Evolutionary conservation across 2,797 vertebrate genomes (phyloP).

Genomic region (Notolepis coatsorum): DNA sequence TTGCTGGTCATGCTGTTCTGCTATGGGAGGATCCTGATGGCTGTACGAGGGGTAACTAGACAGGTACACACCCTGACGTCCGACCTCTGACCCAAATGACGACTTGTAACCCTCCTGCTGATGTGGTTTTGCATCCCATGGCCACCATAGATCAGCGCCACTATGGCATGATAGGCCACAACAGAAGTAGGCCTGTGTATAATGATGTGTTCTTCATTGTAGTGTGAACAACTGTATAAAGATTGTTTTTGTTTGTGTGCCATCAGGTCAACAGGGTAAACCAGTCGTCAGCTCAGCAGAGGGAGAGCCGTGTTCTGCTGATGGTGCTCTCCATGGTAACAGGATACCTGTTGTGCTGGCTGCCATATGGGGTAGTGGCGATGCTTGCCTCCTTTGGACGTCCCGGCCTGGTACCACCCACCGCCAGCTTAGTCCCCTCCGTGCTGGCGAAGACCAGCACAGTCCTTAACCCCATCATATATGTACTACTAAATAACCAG

Average conservation of each 20-base stretch:
- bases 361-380: conserved; percentile 75
- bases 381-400: conserved; percentile 72
- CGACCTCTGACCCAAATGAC: not conserved
- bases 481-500: conserved; percentile 78
- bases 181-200: too few species aligned
- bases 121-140: not conserved
- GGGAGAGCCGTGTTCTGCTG: conserved; percentile 55
- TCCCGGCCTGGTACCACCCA: conserved; percentile 62
- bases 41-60: conserved; percentile 62
- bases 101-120: too few species aligned
- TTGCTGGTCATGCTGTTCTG: conserved; percentile 79
- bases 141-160: too few species aligned
- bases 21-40: conserved; percentile 76
- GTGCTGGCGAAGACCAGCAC: conserved; percentile 81
- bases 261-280: conserved; percentile 39
- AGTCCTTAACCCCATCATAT: conserved; percentile 77
- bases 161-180: too few species aligned
- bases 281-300: conserved; percentile 22
- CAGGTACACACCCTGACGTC: not conserved
- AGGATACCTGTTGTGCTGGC: conserved; percentile 80
- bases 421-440: conserved; percentile 73
- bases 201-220: too few species aligned
- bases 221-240: not conserved
- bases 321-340: conserved; percentile 79
- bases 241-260: not conserved